Evolutionary conservation across 2,888 invertebrate species (phyloP), one percentile per base, ranked within the genome.

Genomic region (Synanthedon tipuliformis): DNA sequence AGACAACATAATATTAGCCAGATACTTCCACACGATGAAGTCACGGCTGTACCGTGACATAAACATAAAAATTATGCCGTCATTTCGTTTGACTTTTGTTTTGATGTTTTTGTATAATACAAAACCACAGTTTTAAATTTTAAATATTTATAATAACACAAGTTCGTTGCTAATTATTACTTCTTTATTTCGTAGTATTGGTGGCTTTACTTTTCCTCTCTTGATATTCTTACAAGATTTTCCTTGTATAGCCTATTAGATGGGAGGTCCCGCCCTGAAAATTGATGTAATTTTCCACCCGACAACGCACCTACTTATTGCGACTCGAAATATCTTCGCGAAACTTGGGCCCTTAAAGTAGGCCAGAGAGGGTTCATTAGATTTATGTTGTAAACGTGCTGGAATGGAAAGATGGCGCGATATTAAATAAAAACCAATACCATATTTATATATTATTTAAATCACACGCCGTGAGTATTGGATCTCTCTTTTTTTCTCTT

Each of bases 261-360:
- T 69, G 77, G 75, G 69, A 61, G 61, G 64, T 58, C 61, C 57
- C 72, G 66, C 73, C 76, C 73, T 65, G 65, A 72, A 77, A 81
- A 80, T 78, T 79, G 74, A 65, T 70, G 72, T 75, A 84, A 84
- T 85, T 83, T 85, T 84, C 80, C 83, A 71, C 70, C 68, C 73
- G 75, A 78, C 66, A 78, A 76, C 73, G 68, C 71, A 69, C 72
- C 76, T 76, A 73, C 72, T 81, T 83, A 81, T 78, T 78, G 71
- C 75, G 69, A 73, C 73, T 71, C 71, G 69, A 79, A 80, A 81
- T 76, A 75, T 77, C 77, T 75, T 69, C 64, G 65, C 62, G 65
- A 62, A 64, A 67, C 68, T 67, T 66, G 61, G 64, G 61, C 64
- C 65, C 60, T 60, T 64, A 78, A 78, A 77, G 72, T 79, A 73